Conservation (phyloP, 2,888 invertebrate species). For the Andrena chrysosceles region DNA sequence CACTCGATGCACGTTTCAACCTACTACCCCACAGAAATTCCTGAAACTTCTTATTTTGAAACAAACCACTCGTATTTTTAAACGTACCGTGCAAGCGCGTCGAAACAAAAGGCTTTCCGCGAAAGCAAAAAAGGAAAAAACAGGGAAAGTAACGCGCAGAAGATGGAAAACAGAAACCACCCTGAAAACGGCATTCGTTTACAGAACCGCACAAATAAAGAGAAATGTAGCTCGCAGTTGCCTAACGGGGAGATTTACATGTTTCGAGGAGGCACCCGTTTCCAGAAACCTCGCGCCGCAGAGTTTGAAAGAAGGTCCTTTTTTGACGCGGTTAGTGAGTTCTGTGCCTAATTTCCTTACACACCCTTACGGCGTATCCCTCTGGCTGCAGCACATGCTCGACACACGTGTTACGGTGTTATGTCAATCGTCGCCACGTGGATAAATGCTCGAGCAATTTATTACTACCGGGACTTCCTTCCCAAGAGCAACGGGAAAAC, state of each 20-base stretch:
- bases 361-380: conserved; percentile 24
- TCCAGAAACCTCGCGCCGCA: conserved; percentile 5
- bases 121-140: not conserved
- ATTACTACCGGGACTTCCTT: conserved; percentile 29
- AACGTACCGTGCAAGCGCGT: not conserved
- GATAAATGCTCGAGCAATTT: conserved; percentile 61
- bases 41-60: not conserved
- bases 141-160: not conserved
- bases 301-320: conserved; percentile 18
- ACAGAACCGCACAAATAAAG: not conserved
- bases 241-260: conserved; percentile 10
- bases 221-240: not conserved
- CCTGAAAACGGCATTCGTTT: not conserved
- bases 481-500: conserved; percentile 5
- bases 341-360: conserved; percentile 45
- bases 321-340: conserved; percentile 35
- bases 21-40: too few relatives aligned
- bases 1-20: too few relatives aligned
- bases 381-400: conserved; percentile 61
- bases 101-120: not conserved
- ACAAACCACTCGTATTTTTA: not conserved
- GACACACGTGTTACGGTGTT: conserved; percentile 77
- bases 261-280: not conserved
- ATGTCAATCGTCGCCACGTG: conserved; percentile 79
- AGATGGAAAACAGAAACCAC: not conserved